Evolutionary conservation across 2,888 invertebrate species (phyloP).

Genomic region (Aphrophora alni): DNA sequence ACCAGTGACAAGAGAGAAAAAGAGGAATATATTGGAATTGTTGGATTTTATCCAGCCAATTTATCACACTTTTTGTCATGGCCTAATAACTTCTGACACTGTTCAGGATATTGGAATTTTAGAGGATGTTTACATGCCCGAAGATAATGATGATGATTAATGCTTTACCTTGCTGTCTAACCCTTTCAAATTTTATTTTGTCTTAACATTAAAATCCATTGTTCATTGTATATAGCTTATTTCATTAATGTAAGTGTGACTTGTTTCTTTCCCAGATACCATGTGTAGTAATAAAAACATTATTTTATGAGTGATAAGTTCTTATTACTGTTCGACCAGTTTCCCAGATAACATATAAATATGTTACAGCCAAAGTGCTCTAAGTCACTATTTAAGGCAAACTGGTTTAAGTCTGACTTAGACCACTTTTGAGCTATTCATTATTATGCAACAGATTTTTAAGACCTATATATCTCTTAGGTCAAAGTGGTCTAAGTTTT

Average conservation of each 20-base stretch:
- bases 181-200: not conserved
- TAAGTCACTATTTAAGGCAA: not conserved
- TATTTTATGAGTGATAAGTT: not conserved
- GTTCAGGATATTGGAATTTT: conserved; percentile 10
- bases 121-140: not conserved
- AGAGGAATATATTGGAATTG: conserved; percentile 12
- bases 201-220: not conserved
- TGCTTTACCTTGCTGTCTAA: too few species aligned
- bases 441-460: not conserved
- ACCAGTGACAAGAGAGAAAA: conserved; percentile 20
- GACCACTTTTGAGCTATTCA: not conserved
- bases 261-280: too few species aligned
- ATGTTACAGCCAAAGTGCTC: not conserved
- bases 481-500: conserved; percentile 2
- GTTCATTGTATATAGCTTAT: not conserved
- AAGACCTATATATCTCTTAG: not conserved
- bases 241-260: not conserved
- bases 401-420: conserved; percentile 6
- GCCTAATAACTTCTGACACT: not conserved
- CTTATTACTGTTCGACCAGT: not conserved
- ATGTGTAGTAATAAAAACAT: conserved; percentile 22
- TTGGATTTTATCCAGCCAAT: not conserved
- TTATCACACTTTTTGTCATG: not conserved
- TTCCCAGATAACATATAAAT: not conserved
- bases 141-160: not conserved